Conservation (phyloP, 2,797 vertebrate genomes). For the Leontopithecus rosalia region DNA sequence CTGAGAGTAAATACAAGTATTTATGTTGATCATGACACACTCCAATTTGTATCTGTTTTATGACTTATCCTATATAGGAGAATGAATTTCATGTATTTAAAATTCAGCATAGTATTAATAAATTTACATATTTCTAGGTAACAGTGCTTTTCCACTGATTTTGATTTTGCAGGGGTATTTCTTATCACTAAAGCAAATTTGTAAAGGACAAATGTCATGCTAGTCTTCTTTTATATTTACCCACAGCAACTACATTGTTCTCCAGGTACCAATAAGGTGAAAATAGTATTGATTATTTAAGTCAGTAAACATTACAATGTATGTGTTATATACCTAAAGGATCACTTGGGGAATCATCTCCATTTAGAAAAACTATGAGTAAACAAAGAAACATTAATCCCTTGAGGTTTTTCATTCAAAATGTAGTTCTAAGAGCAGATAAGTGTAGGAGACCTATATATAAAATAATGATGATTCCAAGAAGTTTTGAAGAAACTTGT, state of each 20-base stretch:
- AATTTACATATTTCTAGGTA: neutral
- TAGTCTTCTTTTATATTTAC: neutral
- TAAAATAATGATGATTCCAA: neutral
- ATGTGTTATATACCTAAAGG: neutral
- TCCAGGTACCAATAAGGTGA: neutral
- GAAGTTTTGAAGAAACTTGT: neutral
- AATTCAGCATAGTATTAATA: neutral
- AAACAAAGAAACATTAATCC: neutral
- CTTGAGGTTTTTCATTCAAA: neutral
- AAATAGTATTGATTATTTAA: neutral
- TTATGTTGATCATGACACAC: neutral
- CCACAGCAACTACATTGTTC: neutral
- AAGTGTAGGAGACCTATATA: neutral
- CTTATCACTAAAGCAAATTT: neutral
- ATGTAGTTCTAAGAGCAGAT: neutral
- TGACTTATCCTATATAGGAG: neutral
- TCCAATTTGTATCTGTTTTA: neutral
- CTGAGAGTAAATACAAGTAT: neutral
- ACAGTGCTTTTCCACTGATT: neutral
- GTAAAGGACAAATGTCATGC: neutral
- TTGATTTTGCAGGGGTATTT: neutral
- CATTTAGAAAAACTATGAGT: neutral
- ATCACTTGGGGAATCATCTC: neutral
- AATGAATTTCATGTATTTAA: slow-evolving; percentile 10
- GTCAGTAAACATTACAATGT: neutral